phyloP scores from a whole-genome alignment of 2,113 vertebrate genomes.

The Lontra canadensis region DNA sequence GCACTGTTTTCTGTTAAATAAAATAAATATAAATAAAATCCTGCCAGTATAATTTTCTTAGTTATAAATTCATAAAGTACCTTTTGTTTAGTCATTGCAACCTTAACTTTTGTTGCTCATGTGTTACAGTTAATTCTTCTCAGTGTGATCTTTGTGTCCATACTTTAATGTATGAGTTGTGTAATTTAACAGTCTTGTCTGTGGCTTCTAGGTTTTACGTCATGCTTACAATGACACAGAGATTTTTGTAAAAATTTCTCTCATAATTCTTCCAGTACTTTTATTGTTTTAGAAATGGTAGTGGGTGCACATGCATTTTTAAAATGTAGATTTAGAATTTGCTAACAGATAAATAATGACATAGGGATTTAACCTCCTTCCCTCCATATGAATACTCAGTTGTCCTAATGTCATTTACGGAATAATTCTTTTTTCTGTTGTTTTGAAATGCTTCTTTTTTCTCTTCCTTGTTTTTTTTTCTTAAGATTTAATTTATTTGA shows the following conservation, averaged over 20 bases:
- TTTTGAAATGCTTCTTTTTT: constrained; percentile 3
- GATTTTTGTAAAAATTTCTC: not conserved
- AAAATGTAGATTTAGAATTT: not conserved
- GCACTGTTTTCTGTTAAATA: not conserved
- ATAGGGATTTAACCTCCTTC: not conserved
- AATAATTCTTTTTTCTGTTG: not conserved
- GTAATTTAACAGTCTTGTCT: not conserved
- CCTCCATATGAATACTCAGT: not conserved
- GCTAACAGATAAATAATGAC: not conserved
- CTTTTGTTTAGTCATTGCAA: not conserved
- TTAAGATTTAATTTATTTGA: too few relatives aligned
- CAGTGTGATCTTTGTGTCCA: not conserved
- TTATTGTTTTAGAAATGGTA: not conserved
- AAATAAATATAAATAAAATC: not conserved
- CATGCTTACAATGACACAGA: not conserved
- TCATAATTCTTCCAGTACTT: not conserved
- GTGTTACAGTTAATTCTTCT: not conserved
- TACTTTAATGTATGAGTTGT: not conserved
- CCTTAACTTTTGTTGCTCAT: not conserved
- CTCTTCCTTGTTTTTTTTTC: not conserved
- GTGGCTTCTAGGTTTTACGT: not conserved
- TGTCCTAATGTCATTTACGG: not conserved
- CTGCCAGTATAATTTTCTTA: not conserved
- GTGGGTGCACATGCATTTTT: not conserved
- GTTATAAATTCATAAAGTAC: not conserved